Evolutionary conservation across 2,113 vertebrate genomes (phyloP).

Genomic region (Malurus elegans): DNA sequence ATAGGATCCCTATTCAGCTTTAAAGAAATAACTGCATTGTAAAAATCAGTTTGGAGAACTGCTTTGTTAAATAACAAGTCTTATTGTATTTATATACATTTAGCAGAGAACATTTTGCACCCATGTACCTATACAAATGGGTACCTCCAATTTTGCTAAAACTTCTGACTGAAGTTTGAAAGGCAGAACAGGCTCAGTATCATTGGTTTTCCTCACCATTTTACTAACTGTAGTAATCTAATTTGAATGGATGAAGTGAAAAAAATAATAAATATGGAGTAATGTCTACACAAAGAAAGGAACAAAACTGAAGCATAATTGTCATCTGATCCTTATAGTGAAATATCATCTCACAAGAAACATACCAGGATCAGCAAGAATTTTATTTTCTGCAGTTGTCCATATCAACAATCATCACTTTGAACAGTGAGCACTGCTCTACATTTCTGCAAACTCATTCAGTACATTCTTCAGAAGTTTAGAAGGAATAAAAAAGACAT

Average conservation of each 20-base stretch:
- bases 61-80: not conserved
- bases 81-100: not conserved
- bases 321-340: not conserved
- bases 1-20: not conserved
- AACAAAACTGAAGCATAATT: not conserved
- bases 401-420: not conserved
- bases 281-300: accelerated
- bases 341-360: not conserved
- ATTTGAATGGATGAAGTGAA: not conserved
- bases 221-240: not conserved
- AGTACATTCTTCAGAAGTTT: not conserved
- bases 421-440: not conserved
- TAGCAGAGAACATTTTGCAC: not conserved
- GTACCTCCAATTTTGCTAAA: not conserved
- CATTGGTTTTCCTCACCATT: not conserved
- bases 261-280: not conserved
- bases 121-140: not conserved
- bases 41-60: not conserved
- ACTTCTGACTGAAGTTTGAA: not conserved
- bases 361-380: not conserved
- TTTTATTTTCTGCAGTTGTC: not conserved
- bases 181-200: not conserved
- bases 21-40: not conserved
- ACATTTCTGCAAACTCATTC: not conserved
- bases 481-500: not conserved